Evolutionary conservation across 2,113 vertebrate species (phyloP), one percentile per base, ranked within the genome.

Genomic region (Synodontis membranacea): DNA sequence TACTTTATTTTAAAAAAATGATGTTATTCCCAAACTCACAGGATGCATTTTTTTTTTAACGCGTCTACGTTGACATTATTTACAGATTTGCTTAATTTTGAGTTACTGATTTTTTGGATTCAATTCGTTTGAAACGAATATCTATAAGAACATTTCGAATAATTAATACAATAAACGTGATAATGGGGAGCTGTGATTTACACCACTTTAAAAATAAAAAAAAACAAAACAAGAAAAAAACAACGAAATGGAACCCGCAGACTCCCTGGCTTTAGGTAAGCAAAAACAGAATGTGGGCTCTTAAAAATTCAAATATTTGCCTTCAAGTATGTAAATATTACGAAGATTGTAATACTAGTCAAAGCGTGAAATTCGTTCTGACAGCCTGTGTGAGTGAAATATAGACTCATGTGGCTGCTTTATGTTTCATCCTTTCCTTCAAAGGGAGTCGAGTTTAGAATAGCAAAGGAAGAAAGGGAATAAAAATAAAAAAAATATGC

Each of bases 361-460:
- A 56, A 23, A 56, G 50, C 50, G 25, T 56, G 52, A 80, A 39
- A 80, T 54, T 37, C 7, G 31, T 54, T 25, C n/a, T 52, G 48
- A 17, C 75, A 52, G 75, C n/a, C n/a, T 1, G n/a, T 21, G 17
- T 23, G 76, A 39, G 76, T 80, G 76, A 54, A 80, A 37, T 37
- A 50, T 85, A 66, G 62, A 86, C 75, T 62, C 84, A 21, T 62
- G 54, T 81, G 82, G 78, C 86, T 88, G 80, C 89, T 75, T 85
- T 86, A 80, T 84, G 88, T 90, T 87, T 89, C 86, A 85, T 91
- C 86, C 84, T 39, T 62, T 85, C 83, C 88, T 89, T 90, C 88
- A 91, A 89, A 90, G 91, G n/a, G 66, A 85, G 54, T 87, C 56
- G 84, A 86, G 68, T 83, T 86, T 89, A 87, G 86, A 80, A 62